Evolutionary conservation across 2,888 invertebrate genomes (phyloP).

Genomic region (Bursaphelenchus okinawaensis): DNA sequence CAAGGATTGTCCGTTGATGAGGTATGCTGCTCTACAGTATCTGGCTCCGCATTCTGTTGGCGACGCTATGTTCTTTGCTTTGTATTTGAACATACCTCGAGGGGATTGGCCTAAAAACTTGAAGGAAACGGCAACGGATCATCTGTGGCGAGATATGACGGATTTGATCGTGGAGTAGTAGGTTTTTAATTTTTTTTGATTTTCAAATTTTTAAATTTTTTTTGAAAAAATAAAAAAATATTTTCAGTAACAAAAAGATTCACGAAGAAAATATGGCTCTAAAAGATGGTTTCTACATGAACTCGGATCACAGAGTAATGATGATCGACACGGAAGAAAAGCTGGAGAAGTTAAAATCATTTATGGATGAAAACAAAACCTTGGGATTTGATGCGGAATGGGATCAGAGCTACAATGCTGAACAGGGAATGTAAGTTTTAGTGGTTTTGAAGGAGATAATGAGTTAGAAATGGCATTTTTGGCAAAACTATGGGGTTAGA

Average conservation of each 20-base stretch:
- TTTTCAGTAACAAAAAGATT: neutral
- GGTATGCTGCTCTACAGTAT: neutral
- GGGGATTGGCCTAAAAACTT: neutral
- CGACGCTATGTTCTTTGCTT: neutral
- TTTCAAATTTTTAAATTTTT: neutral
- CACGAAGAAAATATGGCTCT: neutral
- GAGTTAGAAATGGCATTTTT: neutral
- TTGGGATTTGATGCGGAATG: constrained; percentile 11
- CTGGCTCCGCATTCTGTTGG: neutral
- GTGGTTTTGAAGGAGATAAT: neutral
- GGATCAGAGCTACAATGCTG: constrained; percentile 9
- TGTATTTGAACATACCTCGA: neutral
- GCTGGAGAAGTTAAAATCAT: neutral
- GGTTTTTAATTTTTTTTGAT: neutral
- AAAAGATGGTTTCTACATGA: neutral
- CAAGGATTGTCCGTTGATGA: neutral
- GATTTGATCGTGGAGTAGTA: neutral
- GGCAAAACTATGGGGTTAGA: too few relatives aligned
- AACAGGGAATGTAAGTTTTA: constrained; percentile 4
- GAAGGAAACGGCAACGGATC: neutral
- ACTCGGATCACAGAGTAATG: neutral
- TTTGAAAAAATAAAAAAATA: neutral
- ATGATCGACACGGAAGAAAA: neutral
- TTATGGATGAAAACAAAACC: neutral
- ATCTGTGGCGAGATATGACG: neutral